Evolutionary conservation across 2,797 vertebrate genomes (phyloP), one percentile per base, ranked within the genome.

Genomic region (Amblyraja radiata): DNA sequence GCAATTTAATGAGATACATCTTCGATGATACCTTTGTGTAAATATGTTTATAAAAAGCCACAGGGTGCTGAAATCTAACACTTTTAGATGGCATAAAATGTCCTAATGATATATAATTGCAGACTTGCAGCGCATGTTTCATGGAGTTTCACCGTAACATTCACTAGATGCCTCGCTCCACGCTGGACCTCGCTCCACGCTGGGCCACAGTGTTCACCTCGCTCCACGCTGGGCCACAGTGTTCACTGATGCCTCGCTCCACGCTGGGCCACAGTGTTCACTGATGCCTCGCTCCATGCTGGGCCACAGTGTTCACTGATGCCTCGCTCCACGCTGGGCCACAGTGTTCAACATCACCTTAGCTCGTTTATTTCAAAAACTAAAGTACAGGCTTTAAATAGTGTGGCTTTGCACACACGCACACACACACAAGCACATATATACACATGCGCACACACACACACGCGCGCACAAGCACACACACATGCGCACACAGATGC

Each of bases 41-140:
- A 88, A 88, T 68, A 88, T 88, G 84, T n/a, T 68, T 32, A 88
- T 88, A 88, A 68, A 65, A 32, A 88, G 84, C 61, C 84, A 36
- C 84, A 68, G 84, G 61, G 65, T 88, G 61, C n/a, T 21, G 61
- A 16, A 88, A 65, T 21, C 0, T 88, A 63, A 68, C 84, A 65
- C 6, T 88, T 88, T 65, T 25, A 88, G n/a, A n/a, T 88, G 63
- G 61, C 84, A 88, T 68, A 36, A 65, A 88, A 6, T 88, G 36
- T 65, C 61, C n/a, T 65, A 88, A 88, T 88, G 61, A 88, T 68
- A 36, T 88, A 63, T 32, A 88, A 88, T 68, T 88, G 28, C n/a
- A 65, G 84, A 88, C 36, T 88, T 68, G 14, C 84, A 68, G 16
- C 36, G 84, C 61, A 65, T 68, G 21, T 36, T 65, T 14, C 14